Percentiles rank a stretch among this genome's conserved stretches.
Conservation (phyloP, 2,113 vertebrate species). For the Laterallus jamaicensis region DNA sequence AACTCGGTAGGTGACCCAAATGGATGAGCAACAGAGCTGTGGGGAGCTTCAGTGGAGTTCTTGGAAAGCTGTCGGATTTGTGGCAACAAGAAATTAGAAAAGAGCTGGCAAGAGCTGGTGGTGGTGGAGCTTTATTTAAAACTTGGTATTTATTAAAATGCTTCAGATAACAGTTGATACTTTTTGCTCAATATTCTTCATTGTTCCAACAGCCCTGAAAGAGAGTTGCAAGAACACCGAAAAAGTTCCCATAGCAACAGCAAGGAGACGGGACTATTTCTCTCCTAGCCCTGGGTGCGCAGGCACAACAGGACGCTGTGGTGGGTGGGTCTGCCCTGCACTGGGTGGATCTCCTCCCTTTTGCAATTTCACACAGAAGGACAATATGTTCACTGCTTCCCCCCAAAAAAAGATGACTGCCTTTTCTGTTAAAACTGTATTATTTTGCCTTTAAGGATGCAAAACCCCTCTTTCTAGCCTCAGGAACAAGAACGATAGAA, state of each 20-base stretch:
- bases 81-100: conserved; percentile 8
- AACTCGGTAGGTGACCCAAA: conserved; percentile 39
- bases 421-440: background rate
- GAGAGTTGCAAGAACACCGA: background rate
- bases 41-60: conserved; percentile 8
- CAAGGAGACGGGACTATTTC: conserved; percentile 11
- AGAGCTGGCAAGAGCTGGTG: background rate
- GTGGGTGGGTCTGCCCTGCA: background rate
- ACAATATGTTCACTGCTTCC: background rate
- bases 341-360: background rate
- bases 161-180: background rate
- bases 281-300: background rate
- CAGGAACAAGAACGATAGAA: background rate
- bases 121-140: conserved; percentile 5
- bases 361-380: background rate
- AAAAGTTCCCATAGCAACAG: conserved; percentile 67
- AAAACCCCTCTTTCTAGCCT: background rate
- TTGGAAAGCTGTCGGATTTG: conserved; percentile 19
- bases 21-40: conserved; percentile 39
- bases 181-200: conserved; percentile 15
- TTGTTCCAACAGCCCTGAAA: conserved; percentile 31
- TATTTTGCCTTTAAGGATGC: background rate
- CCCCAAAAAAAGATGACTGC: background rate
- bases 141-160: conserved; percentile 40
- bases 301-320: background rate